A percentile compares a stretch with the other conserved stretches of the same genome.
phyloP scores from a whole-genome alignment of 2,888 invertebrate genomes.

The Holacanthella duospinosa region DNA sequence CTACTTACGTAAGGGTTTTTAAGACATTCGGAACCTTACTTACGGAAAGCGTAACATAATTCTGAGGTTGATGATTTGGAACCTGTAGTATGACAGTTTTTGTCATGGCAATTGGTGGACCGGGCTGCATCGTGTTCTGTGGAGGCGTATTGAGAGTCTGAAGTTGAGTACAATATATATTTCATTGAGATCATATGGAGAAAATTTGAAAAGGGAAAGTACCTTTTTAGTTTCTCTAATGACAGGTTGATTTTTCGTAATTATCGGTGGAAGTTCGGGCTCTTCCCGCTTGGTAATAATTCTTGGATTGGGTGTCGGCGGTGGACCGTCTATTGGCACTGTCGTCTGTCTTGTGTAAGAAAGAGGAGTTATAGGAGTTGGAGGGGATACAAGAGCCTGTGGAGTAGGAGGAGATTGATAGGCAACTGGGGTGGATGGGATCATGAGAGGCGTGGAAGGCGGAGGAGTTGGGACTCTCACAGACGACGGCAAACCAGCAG shows the following conservation, averaged over 20 bases:
- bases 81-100: conserved; percentile 37
- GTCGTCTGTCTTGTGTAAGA: not conserved
- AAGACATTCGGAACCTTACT: no score
- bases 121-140: conserved; percentile 37
- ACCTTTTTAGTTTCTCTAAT: conserved; percentile 2
- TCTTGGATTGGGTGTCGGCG: not conserved
- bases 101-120: conserved; percentile 21
- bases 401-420: conserved; percentile 21
- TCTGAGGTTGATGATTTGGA: conserved; percentile 32
- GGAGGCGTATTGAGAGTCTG: no score
- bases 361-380: no score
- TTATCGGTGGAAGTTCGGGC: conserved; percentile 9
- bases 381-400: no score
- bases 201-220: not conserved
- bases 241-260: not conserved
- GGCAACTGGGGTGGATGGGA: conserved; percentile 24
- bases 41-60: conserved; percentile 37
- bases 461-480: conserved; percentile 43
- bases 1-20: no score
- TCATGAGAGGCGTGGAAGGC: conserved; percentile 38
- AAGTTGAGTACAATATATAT: no score
- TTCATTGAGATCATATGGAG: not conserved
- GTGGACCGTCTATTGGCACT: not conserved
- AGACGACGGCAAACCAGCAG: conserved; percentile 61
- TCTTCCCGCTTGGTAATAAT: conserved; percentile 21